Percentiles rank a stretch among this genome's conserved stretches.
Conservation (phyloP, 2,888 invertebrate genomes). For the Rotaria sp. region DNA sequence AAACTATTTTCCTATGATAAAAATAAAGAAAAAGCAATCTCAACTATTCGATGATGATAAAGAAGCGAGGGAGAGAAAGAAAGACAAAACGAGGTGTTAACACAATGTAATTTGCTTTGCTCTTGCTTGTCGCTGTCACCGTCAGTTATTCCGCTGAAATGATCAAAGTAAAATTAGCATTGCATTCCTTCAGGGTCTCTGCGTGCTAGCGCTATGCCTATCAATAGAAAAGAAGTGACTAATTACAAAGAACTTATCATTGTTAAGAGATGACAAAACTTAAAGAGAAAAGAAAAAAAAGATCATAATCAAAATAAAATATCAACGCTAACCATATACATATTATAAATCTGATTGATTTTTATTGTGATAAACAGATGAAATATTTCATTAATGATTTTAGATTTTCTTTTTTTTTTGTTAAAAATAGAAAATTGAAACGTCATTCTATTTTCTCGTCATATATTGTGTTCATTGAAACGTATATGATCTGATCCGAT, state of each 20-base stretch:
- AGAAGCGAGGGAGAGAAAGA: background rate
- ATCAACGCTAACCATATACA: background rate
- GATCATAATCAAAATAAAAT: background rate
- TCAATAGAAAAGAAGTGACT: background rate
- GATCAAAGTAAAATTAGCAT: conserved; percentile 11
- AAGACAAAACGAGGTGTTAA: background rate
- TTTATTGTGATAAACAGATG: background rate
- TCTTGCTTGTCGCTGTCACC: background rate
- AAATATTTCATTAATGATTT: background rate
- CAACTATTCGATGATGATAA: no score
- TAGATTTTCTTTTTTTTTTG: no score
- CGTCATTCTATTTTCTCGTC: background rate
- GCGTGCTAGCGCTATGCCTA: background rate
- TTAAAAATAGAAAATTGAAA: background rate
- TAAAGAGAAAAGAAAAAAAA: no score
- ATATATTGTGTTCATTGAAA: background rate
- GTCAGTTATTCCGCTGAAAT: conserved; percentile 9
- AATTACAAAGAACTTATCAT: conserved; percentile 24
- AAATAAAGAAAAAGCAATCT: no score
- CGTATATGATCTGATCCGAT: background rate
- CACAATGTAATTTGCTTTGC: background rate
- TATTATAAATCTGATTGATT: background rate
- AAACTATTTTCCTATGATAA: no score
- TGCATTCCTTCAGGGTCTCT: background rate
- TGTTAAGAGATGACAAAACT: background rate